Evolutionary conservation across 1,140 invertebrate genomes (phyloP).

Genomic region (Camponotus vicinus): DNA sequence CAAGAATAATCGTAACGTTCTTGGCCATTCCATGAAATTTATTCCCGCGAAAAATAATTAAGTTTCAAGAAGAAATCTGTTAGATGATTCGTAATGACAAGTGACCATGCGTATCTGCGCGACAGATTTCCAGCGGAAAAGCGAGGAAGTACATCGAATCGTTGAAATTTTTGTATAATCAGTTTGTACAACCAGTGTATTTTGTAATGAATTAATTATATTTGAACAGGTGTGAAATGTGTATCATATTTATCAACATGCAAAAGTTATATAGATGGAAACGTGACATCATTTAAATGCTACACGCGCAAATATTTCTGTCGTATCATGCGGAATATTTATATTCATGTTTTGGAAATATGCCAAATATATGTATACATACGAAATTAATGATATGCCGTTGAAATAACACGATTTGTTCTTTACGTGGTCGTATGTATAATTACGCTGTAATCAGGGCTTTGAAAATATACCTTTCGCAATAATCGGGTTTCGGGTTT

Average conservation of each 20-base stretch:
- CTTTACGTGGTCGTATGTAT: not conserved
- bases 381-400: slow-evolving; percentile 1
- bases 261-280: not conserved
- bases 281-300: not conserved
- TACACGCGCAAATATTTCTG: not conserved
- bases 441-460: slow-evolving; percentile 2
- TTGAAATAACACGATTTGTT: slow-evolving; percentile 20
- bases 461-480: not conserved
- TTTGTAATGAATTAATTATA: not conserved
- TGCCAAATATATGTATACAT: not conserved
- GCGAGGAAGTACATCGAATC: not conserved
- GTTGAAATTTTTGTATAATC: too few species aligned
- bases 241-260: not conserved
- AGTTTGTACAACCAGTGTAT: not conserved
- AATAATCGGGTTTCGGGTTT: slow-evolving; percentile 19
- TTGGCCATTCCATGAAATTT: not conserved
- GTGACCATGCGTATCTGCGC: not conserved
- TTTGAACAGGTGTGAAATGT: not conserved
- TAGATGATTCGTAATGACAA: not conserved
- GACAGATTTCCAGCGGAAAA: not conserved
- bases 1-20: not conserved
- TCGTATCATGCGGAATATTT: not conserved
- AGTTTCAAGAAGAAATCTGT: slow-evolving; percentile 5
- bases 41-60: not conserved
- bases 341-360: slow-evolving; percentile 7